A percentile compares a stretch with the other conserved stretches of the same genome.
Evolutionary conservation across 2,888 invertebrate genomes (phyloP).

Genomic region (Tenthredo amoena): DNA sequence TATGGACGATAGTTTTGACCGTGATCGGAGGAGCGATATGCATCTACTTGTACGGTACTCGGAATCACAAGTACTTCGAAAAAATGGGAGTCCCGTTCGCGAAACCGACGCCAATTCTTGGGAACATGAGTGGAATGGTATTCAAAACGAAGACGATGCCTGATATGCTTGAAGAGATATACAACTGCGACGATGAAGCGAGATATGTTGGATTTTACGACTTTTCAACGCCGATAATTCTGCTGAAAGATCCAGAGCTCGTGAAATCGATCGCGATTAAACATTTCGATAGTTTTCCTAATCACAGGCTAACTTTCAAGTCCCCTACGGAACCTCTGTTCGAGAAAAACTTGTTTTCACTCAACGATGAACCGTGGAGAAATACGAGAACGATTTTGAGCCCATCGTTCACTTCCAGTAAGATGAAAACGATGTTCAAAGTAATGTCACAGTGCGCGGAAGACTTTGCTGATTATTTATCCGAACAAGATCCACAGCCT

Average conservation of each 20-base stretch:
- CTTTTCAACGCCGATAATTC: not conserved
- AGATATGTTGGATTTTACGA: conserved; percentile 34
- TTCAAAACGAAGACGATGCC: not conserved
- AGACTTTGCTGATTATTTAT: not conserved
- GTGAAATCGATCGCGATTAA: conserved; percentile 13
- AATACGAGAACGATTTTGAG: conserved; percentile 72
- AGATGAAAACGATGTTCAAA: conserved; percentile 80
- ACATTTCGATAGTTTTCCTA: conserved; percentile 31
- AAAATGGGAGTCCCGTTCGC: conserved; percentile 4
- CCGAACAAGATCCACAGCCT: not conserved
- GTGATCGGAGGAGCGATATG: not conserved
- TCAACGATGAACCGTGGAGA: not conserved
- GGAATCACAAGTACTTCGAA: conserved; percentile 6
- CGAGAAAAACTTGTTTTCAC: not conserved
- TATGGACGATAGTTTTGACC: not conserved
- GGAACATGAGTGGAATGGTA: not conserved
- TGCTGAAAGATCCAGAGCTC: conserved; percentile 27
- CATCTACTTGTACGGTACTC: not conserved
- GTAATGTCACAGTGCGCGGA: conserved; percentile 73
- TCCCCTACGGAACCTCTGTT: not conserved
- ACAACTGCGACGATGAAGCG: not conserved
- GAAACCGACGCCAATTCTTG: conserved; percentile 11
- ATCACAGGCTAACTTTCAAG: not conserved
- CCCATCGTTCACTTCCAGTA: conserved; percentile 81
- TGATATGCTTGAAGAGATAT: not conserved